Conservation (phyloP, 2,113 vertebrate genomes). For the Rhodinocichla rosea region DNA sequence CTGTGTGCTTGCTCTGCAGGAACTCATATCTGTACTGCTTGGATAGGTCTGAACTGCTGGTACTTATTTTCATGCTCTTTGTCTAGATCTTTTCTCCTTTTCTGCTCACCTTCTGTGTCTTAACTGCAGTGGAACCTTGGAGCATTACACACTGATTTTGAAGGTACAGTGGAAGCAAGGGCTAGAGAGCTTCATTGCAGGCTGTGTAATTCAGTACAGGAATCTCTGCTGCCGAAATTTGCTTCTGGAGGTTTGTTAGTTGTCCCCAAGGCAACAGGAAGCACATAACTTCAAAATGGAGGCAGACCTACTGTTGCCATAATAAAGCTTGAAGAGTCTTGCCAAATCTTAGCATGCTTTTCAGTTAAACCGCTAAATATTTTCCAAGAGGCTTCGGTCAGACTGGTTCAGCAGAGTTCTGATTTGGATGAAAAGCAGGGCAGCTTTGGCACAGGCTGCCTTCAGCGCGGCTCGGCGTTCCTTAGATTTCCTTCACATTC, state of each 20-base stretch:
- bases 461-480: rapidly evolving
- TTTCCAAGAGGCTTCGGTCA: not conserved
- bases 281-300: rapidly evolving
- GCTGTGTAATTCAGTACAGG: not conserved
- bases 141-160: rapidly evolving
- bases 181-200: not conserved
- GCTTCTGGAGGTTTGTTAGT: not conserved
- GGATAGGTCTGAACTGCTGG: not conserved
- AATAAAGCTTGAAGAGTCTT: not conserved
- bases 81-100: not conserved
- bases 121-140: not conserved
- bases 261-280: not conserved
- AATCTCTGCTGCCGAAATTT: not conserved
- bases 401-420: not conserved
- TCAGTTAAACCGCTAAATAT: not conserved
- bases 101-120: not conserved
- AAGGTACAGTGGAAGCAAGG: not conserved
- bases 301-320: not conserved
- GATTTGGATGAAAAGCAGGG: not conserved
- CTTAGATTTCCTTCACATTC: rapidly evolving
- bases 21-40: not conserved
- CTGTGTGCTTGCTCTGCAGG: not conserved
- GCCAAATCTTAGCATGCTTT: not conserved
- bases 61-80: not conserved
- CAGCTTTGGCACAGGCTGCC: rapidly evolving